These are phyloP conservation scores for Muschampia plurimacula DNA, from an alignment of 2,888 invertebrate species.

Conservation along the genomic window DNA sequence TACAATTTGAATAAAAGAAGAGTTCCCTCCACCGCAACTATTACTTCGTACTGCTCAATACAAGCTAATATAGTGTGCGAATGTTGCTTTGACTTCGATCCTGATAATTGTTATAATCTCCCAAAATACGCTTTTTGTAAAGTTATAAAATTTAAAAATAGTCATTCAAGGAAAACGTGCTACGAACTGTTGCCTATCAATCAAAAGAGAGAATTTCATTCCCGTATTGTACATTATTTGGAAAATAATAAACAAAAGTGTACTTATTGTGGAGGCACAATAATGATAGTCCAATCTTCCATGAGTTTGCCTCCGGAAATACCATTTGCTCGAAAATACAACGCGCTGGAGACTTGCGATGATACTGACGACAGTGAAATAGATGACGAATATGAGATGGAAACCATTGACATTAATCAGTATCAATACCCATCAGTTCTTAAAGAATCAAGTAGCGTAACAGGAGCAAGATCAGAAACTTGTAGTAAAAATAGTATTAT, in stretches of 20 bases:
- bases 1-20: conserved; percentile 51
- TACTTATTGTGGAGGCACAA: conserved; percentile 74
- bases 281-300: conserved; percentile 67
- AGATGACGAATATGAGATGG: conserved; percentile 39
- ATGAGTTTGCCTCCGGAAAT: conserved; percentile 48
- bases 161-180: conserved; percentile 78
- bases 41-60: conserved; percentile 46
- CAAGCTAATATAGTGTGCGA: conserved; percentile 61
- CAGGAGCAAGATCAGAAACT: conserved; percentile 46
- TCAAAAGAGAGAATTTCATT: conserved; percentile 85
- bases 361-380: conserved; percentile 25
- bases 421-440: conserved; percentile 7
- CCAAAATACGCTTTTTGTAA: conserved; percentile 86
- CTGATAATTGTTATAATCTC: conserved; percentile 62
- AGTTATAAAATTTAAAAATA: conserved; percentile 83
- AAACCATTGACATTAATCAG: conserved; percentile 28
- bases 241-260: conserved; percentile 82
- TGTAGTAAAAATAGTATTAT: conserved; percentile 23
- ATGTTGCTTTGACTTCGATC: conserved; percentile 71
- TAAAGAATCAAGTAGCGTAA: conserved; percentile 35
- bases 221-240: conserved; percentile 78
- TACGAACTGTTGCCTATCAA: conserved; percentile 83
- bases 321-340: conserved; percentile 32
- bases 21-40: conserved; percentile 46
- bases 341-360: conserved; percentile 20